Percentiles rank a stretch among this genome's conserved stretches.
phyloP scores from a whole-genome alignment of 2,888 invertebrate genomes.

The Girardia tigrina region DNA sequence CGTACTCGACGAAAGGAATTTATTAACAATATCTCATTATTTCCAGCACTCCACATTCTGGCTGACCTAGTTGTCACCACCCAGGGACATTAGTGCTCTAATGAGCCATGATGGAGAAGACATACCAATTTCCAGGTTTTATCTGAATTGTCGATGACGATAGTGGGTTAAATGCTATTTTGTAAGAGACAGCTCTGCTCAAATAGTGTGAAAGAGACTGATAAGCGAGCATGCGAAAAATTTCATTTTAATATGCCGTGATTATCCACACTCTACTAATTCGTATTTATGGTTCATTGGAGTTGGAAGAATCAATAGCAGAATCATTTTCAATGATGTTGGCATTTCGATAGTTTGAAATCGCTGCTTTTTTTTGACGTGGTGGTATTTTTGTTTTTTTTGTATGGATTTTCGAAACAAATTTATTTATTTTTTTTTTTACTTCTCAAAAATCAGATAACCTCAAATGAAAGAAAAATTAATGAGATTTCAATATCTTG shows the following conservation, averaged over 20 bases:
- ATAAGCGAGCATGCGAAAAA: conserved; percentile 23
- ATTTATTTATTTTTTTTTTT: too few species aligned
- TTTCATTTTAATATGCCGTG: conserved; percentile 23
- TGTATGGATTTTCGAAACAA: too few species aligned
- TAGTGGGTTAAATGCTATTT: conserved; percentile 23
- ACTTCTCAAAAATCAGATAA: too few species aligned
- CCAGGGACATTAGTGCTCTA: conserved; percentile 18
- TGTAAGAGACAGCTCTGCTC: neutral
- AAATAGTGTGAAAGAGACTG: conserved; percentile 20
- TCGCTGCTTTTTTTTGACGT: conserved; percentile 18
- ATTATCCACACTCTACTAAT: conserved; percentile 23
- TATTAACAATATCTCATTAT: conserved; percentile 23
- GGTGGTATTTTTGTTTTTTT: conserved; percentile 23
- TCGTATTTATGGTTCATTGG: conserved; percentile 10
- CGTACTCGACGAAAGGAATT: conserved; percentile 8
- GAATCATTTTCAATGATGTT: neutral
- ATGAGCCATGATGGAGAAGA: conserved; percentile 13
- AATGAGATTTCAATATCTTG: too few species aligned
- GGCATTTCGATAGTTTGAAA: neutral
- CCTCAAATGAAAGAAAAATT: too few species aligned
- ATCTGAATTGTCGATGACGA: conserved; percentile 9
- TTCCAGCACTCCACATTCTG: conserved; percentile 18
- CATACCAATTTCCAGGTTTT: conserved; percentile 14
- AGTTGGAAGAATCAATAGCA: conserved; percentile 17
- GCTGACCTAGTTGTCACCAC: conserved; percentile 23